Conservation (phyloP, 2,113 vertebrate genomes). For the Myotis davidii region DNA sequence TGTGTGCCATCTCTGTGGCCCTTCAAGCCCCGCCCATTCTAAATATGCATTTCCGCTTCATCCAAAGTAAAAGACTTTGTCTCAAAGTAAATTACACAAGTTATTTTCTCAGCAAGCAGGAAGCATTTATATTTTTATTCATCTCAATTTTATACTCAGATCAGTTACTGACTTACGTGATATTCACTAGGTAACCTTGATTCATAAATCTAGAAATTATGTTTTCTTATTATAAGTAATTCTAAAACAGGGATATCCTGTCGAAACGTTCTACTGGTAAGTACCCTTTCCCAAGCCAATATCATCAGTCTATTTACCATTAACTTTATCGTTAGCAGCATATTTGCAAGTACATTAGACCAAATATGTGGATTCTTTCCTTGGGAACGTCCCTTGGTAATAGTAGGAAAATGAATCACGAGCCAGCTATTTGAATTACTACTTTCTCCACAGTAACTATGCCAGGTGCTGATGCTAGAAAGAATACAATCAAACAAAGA, state of each 20-base stretch:
- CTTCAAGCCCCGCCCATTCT: background rate
- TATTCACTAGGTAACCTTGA: background rate
- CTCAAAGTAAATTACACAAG: background rate
- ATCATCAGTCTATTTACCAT: conserved; percentile 16
- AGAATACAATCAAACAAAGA: background rate
- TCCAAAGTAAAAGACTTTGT: background rate
- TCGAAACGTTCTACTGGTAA: background rate
- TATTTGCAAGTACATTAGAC: background rate
- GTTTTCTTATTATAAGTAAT: conserved; percentile 16
- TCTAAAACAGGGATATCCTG: background rate
- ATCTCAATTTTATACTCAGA: conserved; percentile 4
- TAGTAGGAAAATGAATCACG: background rate
- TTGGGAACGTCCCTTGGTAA: background rate
- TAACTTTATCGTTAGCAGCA: background rate
- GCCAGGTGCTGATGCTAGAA: background rate
- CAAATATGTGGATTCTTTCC: background rate
- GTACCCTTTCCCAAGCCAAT: background rate
- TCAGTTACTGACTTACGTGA: background rate
- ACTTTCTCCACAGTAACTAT: background rate
- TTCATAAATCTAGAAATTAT: conserved; percentile 21
- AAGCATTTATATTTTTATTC: background rate
- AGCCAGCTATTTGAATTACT: background rate
- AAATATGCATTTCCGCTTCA: background rate
- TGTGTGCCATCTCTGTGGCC: background rate
- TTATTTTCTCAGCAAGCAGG: conserved; percentile 25